phyloP scores from a whole-genome alignment of 2,888 invertebrate genomes.

The Amblyteles armatorius region DNA sequence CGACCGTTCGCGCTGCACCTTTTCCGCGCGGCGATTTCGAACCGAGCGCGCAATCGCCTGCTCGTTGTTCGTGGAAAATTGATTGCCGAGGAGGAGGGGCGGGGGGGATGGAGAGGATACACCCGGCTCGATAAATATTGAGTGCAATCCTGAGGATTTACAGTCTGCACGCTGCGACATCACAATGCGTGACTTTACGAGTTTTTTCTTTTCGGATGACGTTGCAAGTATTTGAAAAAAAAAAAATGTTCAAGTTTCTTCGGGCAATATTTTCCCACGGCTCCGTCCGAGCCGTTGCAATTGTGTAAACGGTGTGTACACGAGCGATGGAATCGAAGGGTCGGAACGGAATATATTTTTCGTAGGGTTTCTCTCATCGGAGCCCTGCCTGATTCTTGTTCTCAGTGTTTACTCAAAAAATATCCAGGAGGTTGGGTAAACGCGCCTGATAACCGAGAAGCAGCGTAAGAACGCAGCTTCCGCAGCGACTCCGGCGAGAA shows the following conservation, averaged over 20 bases:
- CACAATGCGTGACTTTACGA: background rate
- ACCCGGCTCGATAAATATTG: conserved; percentile 41
- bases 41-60: background rate
- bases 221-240: background rate
- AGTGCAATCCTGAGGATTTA: conserved; percentile 22
- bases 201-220: background rate
- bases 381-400: conserved; percentile 26
- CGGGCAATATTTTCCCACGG: background rate
- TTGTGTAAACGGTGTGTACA: conserved; percentile 11
- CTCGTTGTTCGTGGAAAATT: conserved; percentile 28
- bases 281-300: background rate
- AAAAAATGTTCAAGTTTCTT: background rate
- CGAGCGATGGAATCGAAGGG: background rate
- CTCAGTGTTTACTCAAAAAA: conserved; percentile 74
- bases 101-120: background rate
- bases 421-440: conserved; percentile 69
- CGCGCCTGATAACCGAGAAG: conserved; percentile 27
- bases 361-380: background rate
- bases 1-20: background rate
- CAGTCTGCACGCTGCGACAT: background rate
- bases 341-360: conserved; percentile 2
- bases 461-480: conserved; percentile 14
- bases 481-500: conserved; percentile 36
- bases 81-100: conserved; percentile 22
- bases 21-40: conserved; percentile 20